These are phyloP conservation scores for Sanderia malayensis DNA, from an alignment of 30 jellyfish, hydroid and myxozoan genomes.

Conservation along the genomic window DNA sequence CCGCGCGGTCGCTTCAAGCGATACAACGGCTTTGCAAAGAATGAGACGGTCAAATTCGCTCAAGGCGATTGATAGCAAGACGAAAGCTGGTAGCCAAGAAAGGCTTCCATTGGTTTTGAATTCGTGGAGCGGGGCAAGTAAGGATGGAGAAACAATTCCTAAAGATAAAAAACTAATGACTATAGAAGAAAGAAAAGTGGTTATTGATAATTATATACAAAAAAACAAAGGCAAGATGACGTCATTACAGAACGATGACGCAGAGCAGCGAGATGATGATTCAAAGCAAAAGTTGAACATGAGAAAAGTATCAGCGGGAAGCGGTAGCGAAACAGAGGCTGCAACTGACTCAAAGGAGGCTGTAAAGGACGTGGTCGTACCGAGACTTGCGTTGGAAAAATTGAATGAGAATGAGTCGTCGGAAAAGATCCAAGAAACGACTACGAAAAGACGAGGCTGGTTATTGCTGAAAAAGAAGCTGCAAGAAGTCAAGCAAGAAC, in stretches of 20 bases:
- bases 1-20: conserved; percentile 1
- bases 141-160: neutral
- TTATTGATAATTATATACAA: neutral
- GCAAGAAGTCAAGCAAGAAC: neutral
- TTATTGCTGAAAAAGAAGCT: neutral
- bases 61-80: neutral
- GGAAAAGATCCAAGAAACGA: neutral
- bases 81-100: neutral
- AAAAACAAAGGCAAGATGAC: neutral
- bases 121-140: neutral
- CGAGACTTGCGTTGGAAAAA: neutral
- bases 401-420: neutral
- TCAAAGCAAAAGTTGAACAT: neutral
- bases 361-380: neutral
- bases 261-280: neutral
- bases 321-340: neutral
- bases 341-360: neutral
- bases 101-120: conserved; percentile 1
- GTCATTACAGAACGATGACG: neutral
- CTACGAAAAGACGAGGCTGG: conserved; percentile 3
- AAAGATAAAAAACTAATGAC: neutral
- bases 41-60: neutral
- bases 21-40: neutral
- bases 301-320: neutral
- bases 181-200: neutral